Evolutionary conservation across 30 jellyfish, hydroid and myxozoan genomes (phyloP), one percentile per base, ranked within the genome.

Genomic region (Hydra vulgaris): DNA sequence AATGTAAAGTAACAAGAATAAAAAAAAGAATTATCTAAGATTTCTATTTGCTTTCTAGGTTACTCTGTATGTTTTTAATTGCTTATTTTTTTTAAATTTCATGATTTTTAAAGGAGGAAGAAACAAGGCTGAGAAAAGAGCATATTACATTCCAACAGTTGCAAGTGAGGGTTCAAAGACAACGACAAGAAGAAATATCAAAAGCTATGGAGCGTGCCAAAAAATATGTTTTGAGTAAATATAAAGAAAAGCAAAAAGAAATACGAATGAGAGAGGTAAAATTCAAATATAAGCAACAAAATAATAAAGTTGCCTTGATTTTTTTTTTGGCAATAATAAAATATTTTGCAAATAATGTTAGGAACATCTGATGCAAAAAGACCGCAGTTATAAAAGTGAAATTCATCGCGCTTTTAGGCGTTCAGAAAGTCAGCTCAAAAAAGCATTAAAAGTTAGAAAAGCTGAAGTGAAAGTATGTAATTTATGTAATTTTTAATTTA

Each of bases 191-290:
- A 70, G 98, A 91, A 77, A 75, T 91, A 22, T 52, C 86, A 89
- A 25, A 82, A 67, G 98, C 98, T 4, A 91, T 86, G 98, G 98
- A 91, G 70, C 88, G 82, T 20, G 98, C 98, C 17, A 91, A 91
- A 78, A 86, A 83, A 76, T 89, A 86, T 74, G 98, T 91, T 66
- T 86, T 91, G 89, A 72, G 70, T 23, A 66, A 83, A 79, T 91
- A 88, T 81, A 86, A 91, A 25, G 89, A 87, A 54, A 91, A 91
- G 70, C 83, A 86, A 77, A 78, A 73, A 72, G 90, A 83, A 74
- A 78, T 91, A n/a, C 88, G 84, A 18, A 87, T 86, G 98, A 25
- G 98, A 74, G 95, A 91, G 98, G 98, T 91, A 53, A 1, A 27
- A 1, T 18, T 26, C 8, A 19, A n/a, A 69, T 3, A 5, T n/a